These are phyloP conservation scores for Microchrysa polita DNA, from an alignment of 2,888 invertebrate genomes.

Conservation along the genomic window DNA sequence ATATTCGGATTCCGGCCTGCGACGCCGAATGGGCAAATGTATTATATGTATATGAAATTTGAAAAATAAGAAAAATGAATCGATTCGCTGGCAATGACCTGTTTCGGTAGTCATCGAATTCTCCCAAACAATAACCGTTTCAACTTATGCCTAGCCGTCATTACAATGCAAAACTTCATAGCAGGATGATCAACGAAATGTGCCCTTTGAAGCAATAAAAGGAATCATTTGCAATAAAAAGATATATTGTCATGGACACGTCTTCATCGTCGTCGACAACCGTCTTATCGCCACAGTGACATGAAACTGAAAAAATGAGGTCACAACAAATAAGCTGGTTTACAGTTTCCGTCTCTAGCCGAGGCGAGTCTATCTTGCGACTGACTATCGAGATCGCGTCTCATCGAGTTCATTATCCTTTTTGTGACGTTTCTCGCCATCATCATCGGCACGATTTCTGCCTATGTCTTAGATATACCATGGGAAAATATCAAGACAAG, in stretches of 20 bases:
- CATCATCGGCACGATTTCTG: constrained; percentile 1
- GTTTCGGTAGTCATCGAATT: too few relatives aligned
- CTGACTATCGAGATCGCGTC: not conserved
- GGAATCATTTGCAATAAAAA: not conserved
- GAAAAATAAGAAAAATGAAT: too few relatives aligned
- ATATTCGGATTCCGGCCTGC: too few relatives aligned
- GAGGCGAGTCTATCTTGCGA: not conserved
- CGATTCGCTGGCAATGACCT: too few relatives aligned
- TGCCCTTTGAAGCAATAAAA: too few relatives aligned
- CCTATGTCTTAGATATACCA: not conserved
- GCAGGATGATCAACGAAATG: too few relatives aligned
- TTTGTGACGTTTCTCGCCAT: not conserved
- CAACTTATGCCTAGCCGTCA: too few relatives aligned
- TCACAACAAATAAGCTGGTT: not conserved
- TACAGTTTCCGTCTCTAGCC: not conserved
- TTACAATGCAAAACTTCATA: too few relatives aligned
- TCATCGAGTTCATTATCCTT: constrained; percentile 33
- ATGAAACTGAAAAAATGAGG: not conserved
- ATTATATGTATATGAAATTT: too few relatives aligned
- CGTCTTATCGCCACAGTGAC: not conserved
- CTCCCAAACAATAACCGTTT: too few relatives aligned
- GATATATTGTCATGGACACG: not conserved
- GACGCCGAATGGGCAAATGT: too few relatives aligned
- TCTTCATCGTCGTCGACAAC: not conserved
- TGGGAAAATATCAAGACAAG: not conserved